Base-by-base conservation (phyloP, 2,888 invertebrate genomes). In the Lepetodrilus schrolli region DNA sequence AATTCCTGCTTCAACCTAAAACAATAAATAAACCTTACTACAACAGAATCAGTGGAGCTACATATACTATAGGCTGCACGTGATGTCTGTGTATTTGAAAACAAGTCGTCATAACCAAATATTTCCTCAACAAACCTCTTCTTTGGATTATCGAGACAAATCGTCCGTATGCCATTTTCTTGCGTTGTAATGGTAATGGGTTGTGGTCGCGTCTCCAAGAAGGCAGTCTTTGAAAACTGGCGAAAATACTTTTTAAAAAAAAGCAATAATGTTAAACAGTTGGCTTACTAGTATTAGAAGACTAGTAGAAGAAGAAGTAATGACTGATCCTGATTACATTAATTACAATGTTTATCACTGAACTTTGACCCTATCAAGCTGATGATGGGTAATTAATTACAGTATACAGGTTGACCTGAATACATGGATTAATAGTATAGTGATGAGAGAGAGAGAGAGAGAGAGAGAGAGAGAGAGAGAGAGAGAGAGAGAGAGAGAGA, bases 111-210 rank as follows among this genome's bases (percentile, higher is more conserved):
- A 43, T 7, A 8, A n/a, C n/a, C n/a, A n/a, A n/a, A n/a, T n/a
- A n/a, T n/a, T n/a, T n/a, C n/a, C 13, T 13, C 4, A 17, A 17
- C 43, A 43, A 43, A 87, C 87, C 87, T 84, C 76, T 84, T 84
- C 51, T 83, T 83, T 23, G 86, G 82, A 70, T 87, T 81, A 82
- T 86, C 85, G 21, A 87, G 76, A 70, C 84, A 84, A 26, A 87
- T 83, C 2, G 82, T 87, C 49, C 84, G 77, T 13, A 87, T 83
- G 10, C 87, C 87, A 79, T 84, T 77, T 36, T 76, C 75, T 48
- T 85, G 82, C 58, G 78, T 75, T 1, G 76, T 74, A 4, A 78
- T 66, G 20, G 81, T 78, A 1, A 72, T 30, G 1, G 66, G 47
- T 34, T 78, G 65, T n/a, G 58, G 26, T 38, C 70, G 51, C 34